Base-by-base conservation (phyloP, 1,140 invertebrate genomes). In the Platorchestia sp. region DNA sequence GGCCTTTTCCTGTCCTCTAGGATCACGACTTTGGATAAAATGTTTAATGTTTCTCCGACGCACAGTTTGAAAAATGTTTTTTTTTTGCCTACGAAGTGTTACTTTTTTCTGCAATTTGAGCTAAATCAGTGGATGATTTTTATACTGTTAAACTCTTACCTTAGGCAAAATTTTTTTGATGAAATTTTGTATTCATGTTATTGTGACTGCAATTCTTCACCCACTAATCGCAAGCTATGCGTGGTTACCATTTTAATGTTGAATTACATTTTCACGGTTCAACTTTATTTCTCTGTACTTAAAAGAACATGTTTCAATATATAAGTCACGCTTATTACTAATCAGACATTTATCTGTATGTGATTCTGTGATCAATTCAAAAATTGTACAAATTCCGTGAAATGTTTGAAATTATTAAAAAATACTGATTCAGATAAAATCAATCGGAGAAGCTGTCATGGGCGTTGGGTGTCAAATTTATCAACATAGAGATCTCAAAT, bases 1-100 rank as follows among this genome's bases (percentile, higher is more conserved):
- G 91, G 41, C 40, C 43, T 44, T 45, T 45, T 40, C 43, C 91
- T 47, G 45, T 47, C 91, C 45, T 45, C 43, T 40, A 45, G 14
- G 40, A 93, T 93, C 91, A 93, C 91, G 91, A 93, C 91, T 93
- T 40, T 44, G 40, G 91, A 89, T 89, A 89, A 89, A 89, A 89
- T 89, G 87, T 89, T 89, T 89, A 44, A 43, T 89, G 87, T 42
- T 44, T 89, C 87, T 75, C 59, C 27, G 59, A 10, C 59, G 14
- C 27, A 75, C 3, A 75, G 59, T 75, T 36, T 75, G 59, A 75
- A 75, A 75, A 36, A 75, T 75, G 59, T 27, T 75, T 27, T 22
- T 10, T 75, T 75, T 75, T 75, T 75, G 14, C 1, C 59, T 75
- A 27, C 36, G 1, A 1, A 75, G 27, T 75, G 1, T 75, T 75